Evolutionary conservation across 2,113 vertebrate species (phyloP).

Genomic region (Tiliqua scincoides): DNA sequence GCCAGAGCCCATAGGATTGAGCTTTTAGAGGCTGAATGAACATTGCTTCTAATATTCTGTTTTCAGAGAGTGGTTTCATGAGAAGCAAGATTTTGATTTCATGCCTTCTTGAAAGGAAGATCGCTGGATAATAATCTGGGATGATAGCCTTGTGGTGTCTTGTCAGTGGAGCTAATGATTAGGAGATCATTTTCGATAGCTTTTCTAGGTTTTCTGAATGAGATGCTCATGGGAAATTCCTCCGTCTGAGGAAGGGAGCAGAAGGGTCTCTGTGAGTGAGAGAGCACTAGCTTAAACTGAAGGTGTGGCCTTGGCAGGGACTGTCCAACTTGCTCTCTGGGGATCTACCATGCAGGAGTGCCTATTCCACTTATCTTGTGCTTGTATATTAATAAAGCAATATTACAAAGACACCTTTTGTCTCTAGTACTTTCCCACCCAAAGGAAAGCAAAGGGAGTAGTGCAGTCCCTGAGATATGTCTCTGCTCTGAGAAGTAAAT

Average conservation of each 20-base stretch:
- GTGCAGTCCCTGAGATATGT: no score
- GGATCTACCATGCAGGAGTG: not conserved
- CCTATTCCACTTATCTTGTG: not conserved
- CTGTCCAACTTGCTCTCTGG: not conserved
- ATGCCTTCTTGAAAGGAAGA: not conserved
- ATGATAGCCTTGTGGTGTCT: not conserved
- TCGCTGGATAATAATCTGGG: not conserved
- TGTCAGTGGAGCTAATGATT: not conserved
- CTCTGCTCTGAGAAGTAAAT: not conserved
- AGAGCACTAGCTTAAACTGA: no score
- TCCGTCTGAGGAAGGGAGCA: no score
- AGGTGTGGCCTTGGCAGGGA: no score
- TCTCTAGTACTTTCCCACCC: not conserved
- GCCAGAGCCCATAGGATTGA: no score
- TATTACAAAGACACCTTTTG: not conserved
- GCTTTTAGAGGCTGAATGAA: not conserved
- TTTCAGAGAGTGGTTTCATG: not conserved
- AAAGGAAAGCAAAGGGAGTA: no score
- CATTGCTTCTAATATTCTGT: not conserved
- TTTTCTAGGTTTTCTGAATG: no score
- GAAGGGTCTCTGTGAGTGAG: no score
- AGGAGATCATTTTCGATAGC: not conserved
- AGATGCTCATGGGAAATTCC: no score
- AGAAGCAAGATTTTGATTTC: not conserved
- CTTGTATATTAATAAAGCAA: not conserved